These are phyloP conservation scores for Elegia similella DNA, from an alignment of 2,888 invertebrate species.

Conservation along the genomic window DNA sequence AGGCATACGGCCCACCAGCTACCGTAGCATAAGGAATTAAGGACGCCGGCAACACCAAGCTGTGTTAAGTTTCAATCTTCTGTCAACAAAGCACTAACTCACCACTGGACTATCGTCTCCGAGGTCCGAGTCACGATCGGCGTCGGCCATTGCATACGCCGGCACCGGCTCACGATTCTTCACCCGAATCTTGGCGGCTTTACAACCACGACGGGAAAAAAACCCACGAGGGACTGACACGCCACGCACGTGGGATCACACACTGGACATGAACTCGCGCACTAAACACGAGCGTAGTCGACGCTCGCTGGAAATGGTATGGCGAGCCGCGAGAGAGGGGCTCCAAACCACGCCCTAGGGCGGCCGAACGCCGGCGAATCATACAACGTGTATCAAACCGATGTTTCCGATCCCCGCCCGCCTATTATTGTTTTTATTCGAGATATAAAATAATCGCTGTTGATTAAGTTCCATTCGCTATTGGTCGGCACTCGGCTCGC, in stretches of 20 bases:
- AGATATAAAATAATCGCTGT: slow-evolving; percentile 68
- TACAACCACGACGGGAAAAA: slow-evolving; percentile 48
- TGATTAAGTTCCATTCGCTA: slow-evolving; percentile 10
- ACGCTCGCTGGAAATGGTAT: slow-evolving; percentile 64
- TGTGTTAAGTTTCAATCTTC: not conserved
- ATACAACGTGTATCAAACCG: slow-evolving; percentile 75
- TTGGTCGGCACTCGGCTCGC: slow-evolving; percentile 4
- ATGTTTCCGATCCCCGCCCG: slow-evolving; percentile 74
- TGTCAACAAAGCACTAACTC: slow-evolving; percentile 59
- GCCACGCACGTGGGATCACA: slow-evolving; percentile 56
- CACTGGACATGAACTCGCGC: slow-evolving; percentile 23
- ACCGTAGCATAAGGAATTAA: no score
- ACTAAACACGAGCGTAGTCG: slow-evolving; percentile 49
- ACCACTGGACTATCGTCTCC: slow-evolving; percentile 89
- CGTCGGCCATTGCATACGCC: slow-evolving; percentile 90
- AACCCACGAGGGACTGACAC: slow-evolving; percentile 55
- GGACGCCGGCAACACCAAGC: not conserved
- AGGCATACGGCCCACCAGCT: no score
- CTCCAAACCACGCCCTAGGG: slow-evolving; percentile 67
- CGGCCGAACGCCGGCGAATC: slow-evolving; percentile 76
- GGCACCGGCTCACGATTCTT: slow-evolving; percentile 93
- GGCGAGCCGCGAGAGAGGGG: slow-evolving; percentile 39
- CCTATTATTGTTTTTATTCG: slow-evolving; percentile 75
- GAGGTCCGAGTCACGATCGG: slow-evolving; percentile 86
- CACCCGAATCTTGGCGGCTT: slow-evolving; percentile 91